phyloP scores from a whole-genome alignment of 2,888 invertebrate genomes.

The Acronicta alni region DNA sequence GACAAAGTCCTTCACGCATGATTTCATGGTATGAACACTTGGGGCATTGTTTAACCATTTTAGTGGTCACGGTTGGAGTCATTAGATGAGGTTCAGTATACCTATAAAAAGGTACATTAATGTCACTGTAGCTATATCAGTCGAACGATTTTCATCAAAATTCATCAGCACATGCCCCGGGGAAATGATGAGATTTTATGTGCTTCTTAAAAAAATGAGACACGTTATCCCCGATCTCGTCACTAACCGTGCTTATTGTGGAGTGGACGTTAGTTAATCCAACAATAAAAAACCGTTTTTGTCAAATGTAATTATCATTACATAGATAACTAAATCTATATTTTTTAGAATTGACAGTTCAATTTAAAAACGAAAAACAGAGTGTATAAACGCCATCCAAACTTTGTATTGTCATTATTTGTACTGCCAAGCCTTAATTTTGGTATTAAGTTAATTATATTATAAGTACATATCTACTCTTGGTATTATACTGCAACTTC shows the following conservation, averaged over 20 bases:
- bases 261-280: neutral
- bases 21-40: slow-evolving; percentile 26
- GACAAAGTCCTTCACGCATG: slow-evolving; percentile 32
- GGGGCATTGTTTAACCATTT: slow-evolving; percentile 33
- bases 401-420: neutral
- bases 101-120: neutral
- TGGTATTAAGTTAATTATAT: neutral
- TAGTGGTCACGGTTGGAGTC: slow-evolving; percentile 15
- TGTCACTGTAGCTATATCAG: neutral
- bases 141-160: too few relatives aligned
- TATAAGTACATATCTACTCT: too few relatives aligned
- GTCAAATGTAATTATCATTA: neutral
- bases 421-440: neutral
- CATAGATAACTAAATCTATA: slow-evolving; percentile 1
- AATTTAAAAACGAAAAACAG: slow-evolving; percentile 1
- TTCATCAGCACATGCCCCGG: too few relatives aligned
- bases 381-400: slow-evolving; percentile 6
- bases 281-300: slow-evolving; percentile 11
- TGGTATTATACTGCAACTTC: too few relatives aligned
- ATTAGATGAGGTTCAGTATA: slow-evolving; percentile 7
- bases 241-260: too few relatives aligned
- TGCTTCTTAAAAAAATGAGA: too few relatives aligned
- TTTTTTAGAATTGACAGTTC: neutral
- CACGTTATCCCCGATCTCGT: too few relatives aligned
- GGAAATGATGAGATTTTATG: too few relatives aligned